Percentiles rank a stretch among this genome's conserved stretches.
Conservation (phyloP, 2,888 invertebrate genomes). For the Macrosoma leucophasiata region DNA sequence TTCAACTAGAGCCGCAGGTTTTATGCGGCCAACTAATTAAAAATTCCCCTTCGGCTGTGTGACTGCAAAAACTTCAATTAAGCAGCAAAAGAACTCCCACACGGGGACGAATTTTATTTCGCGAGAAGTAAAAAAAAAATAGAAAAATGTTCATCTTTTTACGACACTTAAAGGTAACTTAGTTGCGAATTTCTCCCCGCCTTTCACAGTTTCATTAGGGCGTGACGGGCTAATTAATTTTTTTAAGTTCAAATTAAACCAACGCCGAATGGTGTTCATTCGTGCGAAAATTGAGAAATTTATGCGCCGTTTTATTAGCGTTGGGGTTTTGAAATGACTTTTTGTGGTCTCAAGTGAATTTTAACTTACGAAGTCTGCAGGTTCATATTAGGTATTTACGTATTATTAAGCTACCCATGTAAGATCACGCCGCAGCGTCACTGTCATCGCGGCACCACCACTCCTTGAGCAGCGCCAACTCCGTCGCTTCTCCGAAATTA, state of each 20-base stretch:
- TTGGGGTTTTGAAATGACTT: constrained; percentile 49
- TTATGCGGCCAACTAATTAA: constrained; percentile 17
- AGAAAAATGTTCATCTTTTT: constrained; percentile 33
- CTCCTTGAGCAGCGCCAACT: no score
- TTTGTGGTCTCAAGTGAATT: no score
- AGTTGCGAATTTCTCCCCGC: constrained; percentile 32
- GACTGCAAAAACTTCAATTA: constrained; percentile 28
- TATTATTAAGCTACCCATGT: no score
- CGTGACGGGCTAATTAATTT: constrained; percentile 62
- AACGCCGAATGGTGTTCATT: constrained; percentile 42
- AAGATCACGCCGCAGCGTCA: no score
- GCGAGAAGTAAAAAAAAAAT: constrained; percentile 31
- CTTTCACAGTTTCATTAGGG: constrained; percentile 43
- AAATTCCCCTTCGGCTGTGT: constrained; percentile 22
- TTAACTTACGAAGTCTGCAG: no score
- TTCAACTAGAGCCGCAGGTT: no score
- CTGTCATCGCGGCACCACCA: no score
- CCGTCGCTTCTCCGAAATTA: no score
- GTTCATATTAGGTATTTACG: no score
- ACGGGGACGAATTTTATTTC: constrained; percentile 33
- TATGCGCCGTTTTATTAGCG: constrained; percentile 56
- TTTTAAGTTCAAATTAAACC: constrained; percentile 49
- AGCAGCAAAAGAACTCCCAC: constrained; percentile 25
- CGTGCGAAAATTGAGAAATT: constrained; percentile 61
- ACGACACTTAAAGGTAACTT: constrained; percentile 36